Conservation (phyloP, 2,888 invertebrate genomes). For the Acrobasis consociella region DNA sequence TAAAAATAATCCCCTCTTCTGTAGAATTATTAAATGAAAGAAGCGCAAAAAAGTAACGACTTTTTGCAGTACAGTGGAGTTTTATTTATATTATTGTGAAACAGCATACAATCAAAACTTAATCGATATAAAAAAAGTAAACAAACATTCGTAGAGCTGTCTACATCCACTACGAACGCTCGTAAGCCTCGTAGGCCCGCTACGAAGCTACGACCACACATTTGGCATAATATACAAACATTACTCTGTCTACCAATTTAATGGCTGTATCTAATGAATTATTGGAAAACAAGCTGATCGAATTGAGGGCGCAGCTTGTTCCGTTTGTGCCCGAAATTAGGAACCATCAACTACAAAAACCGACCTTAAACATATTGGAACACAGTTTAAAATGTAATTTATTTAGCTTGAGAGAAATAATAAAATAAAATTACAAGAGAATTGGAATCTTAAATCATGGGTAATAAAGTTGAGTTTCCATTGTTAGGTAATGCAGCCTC, state of each 20-base stretch:
- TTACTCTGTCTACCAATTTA: constrained; percentile 18
- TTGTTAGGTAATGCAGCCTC: constrained; percentile 42
- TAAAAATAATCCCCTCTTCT: too few relatives aligned
- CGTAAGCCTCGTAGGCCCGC: constrained; percentile 1
- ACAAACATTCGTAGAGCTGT: too few relatives aligned
- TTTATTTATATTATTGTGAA: too few relatives aligned
- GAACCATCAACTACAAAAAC: background rate
- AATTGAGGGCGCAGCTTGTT: constrained; percentile 23
- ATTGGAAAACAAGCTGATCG: constrained; percentile 34
- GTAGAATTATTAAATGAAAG: too few relatives aligned
- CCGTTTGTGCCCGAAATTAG: constrained; percentile 19
- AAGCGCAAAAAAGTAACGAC: too few relatives aligned
- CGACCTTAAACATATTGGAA: background rate
- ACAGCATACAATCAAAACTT: too few relatives aligned
- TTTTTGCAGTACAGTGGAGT: too few relatives aligned
- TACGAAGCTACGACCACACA: background rate
- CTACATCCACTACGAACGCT: background rate
- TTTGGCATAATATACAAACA: background rate
- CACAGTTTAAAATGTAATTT: constrained; percentile 32
- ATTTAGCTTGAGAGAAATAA: constrained; percentile 37
- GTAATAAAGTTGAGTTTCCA: constrained; percentile 45
- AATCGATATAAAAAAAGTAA: too few relatives aligned
- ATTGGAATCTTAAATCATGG: constrained; percentile 47
- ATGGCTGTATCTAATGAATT: constrained; percentile 28
- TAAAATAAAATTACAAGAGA: constrained; percentile 40